These are phyloP conservation scores for Acanthurus tractus DNA, from an alignment of 2,797 vertebrate genomes.

Conservation along the genomic window DNA sequence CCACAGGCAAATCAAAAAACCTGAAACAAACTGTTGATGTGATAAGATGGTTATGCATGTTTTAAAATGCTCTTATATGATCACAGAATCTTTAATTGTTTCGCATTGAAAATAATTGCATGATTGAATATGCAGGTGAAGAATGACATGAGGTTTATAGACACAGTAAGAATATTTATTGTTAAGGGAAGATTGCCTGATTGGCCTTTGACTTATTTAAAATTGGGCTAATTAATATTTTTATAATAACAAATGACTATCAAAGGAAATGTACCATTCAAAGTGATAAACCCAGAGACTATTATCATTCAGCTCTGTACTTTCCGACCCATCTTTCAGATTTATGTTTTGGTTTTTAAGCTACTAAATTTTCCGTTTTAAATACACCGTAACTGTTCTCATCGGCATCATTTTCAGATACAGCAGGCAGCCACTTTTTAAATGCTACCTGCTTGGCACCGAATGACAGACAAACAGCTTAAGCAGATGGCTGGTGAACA, in stretches of 20 bases:
- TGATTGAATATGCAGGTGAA: not conserved
- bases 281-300: not conserved
- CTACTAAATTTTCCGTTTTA: not conserved
- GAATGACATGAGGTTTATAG: not conserved
- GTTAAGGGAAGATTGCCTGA: not conserved
- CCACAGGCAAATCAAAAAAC: not conserved
- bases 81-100: not conserved
- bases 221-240: not conserved
- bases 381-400: not conserved
- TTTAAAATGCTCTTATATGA: not conserved
- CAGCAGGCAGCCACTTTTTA: not conserved
- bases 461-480: not conserved
- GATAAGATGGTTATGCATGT: not conserved
- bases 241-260: not conserved
- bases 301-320: not conserved
- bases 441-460: not conserved
- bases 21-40: not conserved
- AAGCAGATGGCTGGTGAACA: not conserved
- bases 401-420: not conserved
- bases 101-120: not conserved
- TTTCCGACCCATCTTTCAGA: not conserved
- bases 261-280: rapidly evolving
- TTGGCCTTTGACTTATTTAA: not conserved
- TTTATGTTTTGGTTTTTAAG: not conserved
- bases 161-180: not conserved